Evolutionary conservation across 2,888 invertebrate species (phyloP).

Genomic region (Phyllotreta cruciferae): DNA sequence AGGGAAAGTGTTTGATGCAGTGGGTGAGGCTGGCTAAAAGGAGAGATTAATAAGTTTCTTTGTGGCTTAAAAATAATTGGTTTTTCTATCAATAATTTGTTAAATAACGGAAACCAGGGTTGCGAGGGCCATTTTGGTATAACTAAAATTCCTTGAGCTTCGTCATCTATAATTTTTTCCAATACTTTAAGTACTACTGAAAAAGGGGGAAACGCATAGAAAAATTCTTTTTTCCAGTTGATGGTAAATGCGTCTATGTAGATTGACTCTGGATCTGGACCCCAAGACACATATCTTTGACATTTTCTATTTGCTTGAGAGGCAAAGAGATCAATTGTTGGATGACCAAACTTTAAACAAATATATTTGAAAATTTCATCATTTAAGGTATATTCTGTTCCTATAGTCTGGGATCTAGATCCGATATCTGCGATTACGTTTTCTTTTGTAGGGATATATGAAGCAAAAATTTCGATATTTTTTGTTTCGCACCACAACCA

Average conservation of each 20-base stretch:
- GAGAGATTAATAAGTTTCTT: too few species aligned
- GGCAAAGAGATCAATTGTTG: conserved; percentile 33
- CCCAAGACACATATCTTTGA: conserved; percentile 25
- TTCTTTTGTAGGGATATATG: conserved; percentile 22
- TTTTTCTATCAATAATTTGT: conserved; percentile 2
- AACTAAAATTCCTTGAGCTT: conserved; percentile 22
- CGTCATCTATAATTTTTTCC: conserved; percentile 27
- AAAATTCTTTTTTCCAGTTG: conserved; percentile 11
- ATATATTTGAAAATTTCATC: neutral
- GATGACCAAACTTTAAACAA: neutral
- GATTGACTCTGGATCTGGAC: conserved; percentile 1
- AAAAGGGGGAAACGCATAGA: conserved; percentile 35
- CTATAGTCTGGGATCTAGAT: conserved; percentile 9
- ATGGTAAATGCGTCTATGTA: conserved; percentile 24
- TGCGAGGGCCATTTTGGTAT: conserved; percentile 20
- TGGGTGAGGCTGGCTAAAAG: too few species aligned
- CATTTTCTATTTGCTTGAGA: conserved; percentile 26
- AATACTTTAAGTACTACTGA: conserved; percentile 9
- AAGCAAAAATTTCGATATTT: conserved; percentile 28
- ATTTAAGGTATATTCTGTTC: conserved; percentile 13
- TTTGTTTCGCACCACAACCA: conserved; percentile 33
- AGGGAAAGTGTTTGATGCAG: too few species aligned
- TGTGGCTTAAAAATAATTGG: neutral
- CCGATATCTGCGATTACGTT: conserved; percentile 22
- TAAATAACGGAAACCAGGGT: conserved; percentile 26